A percentile compares a stretch with the other conserved stretches of the same genome.
phyloP scores from a whole-genome alignment of 2,888 invertebrate species.

The Diarsia rubi region DNA sequence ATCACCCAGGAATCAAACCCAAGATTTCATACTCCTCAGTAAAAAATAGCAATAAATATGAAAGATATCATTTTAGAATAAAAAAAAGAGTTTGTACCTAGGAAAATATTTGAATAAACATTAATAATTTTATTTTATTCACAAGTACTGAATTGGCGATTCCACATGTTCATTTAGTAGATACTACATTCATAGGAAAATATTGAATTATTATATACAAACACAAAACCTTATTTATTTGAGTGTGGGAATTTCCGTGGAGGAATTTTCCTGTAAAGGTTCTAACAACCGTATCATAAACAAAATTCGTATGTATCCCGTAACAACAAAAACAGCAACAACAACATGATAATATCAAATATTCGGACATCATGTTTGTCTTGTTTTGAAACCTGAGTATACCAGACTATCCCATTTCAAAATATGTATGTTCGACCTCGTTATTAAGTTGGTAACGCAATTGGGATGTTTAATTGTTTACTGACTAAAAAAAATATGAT shows the following conservation, averaged over 20 bases:
- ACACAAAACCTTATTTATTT: not conserved
- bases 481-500: too few species aligned
- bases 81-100: not conserved
- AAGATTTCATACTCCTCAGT: not conserved
- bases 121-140: too few species aligned
- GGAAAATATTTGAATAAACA: not conserved
- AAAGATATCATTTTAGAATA: not conserved
- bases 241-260: not conserved
- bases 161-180: not conserved
- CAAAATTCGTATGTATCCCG: not conserved
- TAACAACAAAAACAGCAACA: constrained; percentile 5
- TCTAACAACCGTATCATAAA: not conserved
- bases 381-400: constrained; percentile 8
- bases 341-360: not conserved
- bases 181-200: not conserved
- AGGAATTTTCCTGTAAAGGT: constrained; percentile 1
- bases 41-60: not conserved
- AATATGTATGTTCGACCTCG: not conserved
- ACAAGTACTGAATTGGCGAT: not conserved
- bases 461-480: too few species aligned
- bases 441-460: not conserved
- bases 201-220: not conserved
- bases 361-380: not conserved
- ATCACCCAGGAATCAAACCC: not conserved
- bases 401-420: constrained; percentile 8